Percentiles rank a stretch among this genome's conserved stretches.
Conservation (phyloP, 2,888 invertebrate species). For the Dicyrtomina minuta region DNA sequence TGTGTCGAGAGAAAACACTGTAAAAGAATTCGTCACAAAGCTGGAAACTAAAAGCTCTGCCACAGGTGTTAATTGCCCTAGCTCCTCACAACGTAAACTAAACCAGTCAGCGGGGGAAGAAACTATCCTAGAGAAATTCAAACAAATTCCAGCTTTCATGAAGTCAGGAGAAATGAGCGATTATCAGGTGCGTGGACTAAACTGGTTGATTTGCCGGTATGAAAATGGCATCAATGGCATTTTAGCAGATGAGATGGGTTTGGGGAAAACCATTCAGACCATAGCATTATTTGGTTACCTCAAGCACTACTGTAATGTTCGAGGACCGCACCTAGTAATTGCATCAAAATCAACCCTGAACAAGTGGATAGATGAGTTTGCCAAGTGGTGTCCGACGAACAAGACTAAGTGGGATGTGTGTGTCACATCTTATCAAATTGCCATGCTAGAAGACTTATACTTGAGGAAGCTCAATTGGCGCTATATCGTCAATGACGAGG, state of each 20-base stretch:
- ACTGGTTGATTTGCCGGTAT: constrained; percentile 63
- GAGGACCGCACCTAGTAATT: constrained; percentile 61
- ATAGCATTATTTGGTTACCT: constrained; percentile 59
- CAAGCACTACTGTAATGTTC: constrained; percentile 51
- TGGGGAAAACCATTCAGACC: constrained; percentile 68
- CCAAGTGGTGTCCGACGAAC: constrained; percentile 59
- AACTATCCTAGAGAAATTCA: constrained; percentile 6
- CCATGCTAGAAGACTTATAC: constrained; percentile 58
- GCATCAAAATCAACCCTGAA: constrained; percentile 63
- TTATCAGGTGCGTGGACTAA: constrained; percentile 63
- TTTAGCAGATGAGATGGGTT: constrained; percentile 69
- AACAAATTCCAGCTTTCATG: constrained; percentile 54
- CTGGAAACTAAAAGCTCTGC: constrained; percentile 73
- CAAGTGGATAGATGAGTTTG: constrained; percentile 69
- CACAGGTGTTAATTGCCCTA: background rate
- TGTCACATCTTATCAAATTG: constrained; percentile 64
- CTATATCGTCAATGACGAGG: constrained; percentile 70
- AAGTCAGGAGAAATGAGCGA: constrained; percentile 59
- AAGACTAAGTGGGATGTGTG: constrained; percentile 45
- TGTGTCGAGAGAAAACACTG: constrained; percentile 56
- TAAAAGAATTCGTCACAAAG: constrained; percentile 9
- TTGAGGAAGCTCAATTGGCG: constrained; percentile 61
- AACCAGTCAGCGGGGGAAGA: background rate
- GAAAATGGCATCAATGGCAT: constrained; percentile 68
- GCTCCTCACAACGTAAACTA: background rate